Evolutionary conservation across 2,113 vertebrate species (phyloP).

Genomic region (Pachycephala philippinensis): DNA sequence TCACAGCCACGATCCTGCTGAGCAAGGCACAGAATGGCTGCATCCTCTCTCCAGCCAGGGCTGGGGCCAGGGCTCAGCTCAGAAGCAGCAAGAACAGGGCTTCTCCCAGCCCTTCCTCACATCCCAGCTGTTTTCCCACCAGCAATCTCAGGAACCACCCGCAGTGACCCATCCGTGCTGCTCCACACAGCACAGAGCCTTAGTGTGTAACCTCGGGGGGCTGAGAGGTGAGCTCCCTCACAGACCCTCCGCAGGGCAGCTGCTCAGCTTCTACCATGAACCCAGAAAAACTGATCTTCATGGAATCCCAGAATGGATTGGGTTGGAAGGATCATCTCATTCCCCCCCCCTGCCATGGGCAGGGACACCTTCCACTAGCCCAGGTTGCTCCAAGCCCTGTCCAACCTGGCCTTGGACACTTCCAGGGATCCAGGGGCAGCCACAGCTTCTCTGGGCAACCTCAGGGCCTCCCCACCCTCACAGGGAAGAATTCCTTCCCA

Average conservation of each 20-base stretch:
- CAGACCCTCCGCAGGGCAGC: neutral
- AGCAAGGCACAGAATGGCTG: neutral
- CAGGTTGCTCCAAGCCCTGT: accelerated
- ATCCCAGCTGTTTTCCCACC: neutral
- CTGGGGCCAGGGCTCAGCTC: neutral
- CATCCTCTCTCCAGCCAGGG: neutral
- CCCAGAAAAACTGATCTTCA: neutral
- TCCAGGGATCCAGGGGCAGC: neutral
- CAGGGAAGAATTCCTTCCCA: neutral
- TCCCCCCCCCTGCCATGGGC: neutral
- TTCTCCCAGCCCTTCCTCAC: neutral
- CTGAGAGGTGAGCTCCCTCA: neutral
- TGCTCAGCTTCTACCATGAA: neutral
- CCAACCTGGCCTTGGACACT: neutral
- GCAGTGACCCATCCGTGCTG: neutral
- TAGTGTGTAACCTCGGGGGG: neutral
- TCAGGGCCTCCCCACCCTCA: neutral
- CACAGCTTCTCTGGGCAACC: accelerated
- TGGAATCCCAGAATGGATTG: neutral
- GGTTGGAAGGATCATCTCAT: neutral
- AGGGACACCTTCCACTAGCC: neutral
- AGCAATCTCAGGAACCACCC: neutral
- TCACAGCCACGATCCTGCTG: neutral
- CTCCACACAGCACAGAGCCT: neutral
- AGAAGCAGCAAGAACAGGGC: neutral